phyloP scores from a whole-genome alignment of 2,797 vertebrate genomes.

The Lutjanus argentimaculatus region DNA sequence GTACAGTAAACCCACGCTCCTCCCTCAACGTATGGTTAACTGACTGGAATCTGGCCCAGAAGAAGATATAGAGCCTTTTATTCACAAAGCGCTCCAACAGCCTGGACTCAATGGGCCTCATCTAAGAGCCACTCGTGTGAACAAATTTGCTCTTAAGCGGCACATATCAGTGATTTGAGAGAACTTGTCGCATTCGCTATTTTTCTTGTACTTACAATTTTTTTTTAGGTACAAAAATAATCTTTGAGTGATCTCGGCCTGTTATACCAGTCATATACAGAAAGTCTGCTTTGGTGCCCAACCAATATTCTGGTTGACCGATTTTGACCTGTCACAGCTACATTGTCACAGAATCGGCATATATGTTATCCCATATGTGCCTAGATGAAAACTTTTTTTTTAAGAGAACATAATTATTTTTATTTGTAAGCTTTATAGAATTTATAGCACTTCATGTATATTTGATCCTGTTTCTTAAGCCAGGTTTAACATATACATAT shows the following conservation, averaged over 20 bases:
- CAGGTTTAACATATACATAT: too few species aligned
- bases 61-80: slow-evolving; percentile 10
- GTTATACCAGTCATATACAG: not conserved
- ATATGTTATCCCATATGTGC: too few species aligned
- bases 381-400: too few species aligned
- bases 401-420: too few species aligned
- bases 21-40: slow-evolving; percentile 15
- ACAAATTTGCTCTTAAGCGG: not conserved
- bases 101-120: not conserved
- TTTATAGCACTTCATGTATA: too few species aligned
- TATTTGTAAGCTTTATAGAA: too few species aligned
- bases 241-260: not conserved
- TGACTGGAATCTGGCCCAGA: slow-evolving; percentile 37
- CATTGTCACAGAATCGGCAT: too few species aligned
- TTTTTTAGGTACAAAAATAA: too few species aligned
- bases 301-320: too few species aligned
- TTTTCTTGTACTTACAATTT: not conserved
- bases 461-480: too few species aligned
- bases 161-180: not conserved
- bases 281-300: too few species aligned
- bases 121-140: not conserved
- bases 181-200: not conserved
- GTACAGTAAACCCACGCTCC: slow-evolving; percentile 35
- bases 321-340: too few species aligned
- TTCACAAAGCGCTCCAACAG: not conserved